phyloP scores from a whole-genome alignment of 2,888 invertebrate genomes.

The Adineta ricciae region DNA sequence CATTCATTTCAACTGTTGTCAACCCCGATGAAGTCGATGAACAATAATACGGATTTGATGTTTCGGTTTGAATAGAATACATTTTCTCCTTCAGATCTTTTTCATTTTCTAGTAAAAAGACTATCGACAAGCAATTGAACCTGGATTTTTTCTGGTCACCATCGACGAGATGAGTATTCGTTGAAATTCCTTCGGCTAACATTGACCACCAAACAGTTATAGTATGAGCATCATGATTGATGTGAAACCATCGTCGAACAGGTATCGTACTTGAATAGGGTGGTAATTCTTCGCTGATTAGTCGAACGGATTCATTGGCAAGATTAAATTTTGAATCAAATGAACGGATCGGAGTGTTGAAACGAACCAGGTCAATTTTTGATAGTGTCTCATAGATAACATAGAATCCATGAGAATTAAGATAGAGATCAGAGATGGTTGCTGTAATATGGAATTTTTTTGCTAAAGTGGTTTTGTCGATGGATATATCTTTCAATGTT shows the following conservation, averaged over 20 bases:
- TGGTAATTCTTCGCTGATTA: neutral
- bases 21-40: neutral
- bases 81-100: neutral
- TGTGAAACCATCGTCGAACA: neutral
- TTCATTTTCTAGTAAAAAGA: neutral
- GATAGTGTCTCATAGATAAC: neutral
- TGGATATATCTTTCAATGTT: slow-evolving; percentile 1
- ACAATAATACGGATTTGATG: slow-evolving; percentile 9
- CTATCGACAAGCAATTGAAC: neutral
- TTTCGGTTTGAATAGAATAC: neutral
- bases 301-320: neutral
- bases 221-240: neutral
- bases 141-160: neutral
- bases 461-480: neutral
- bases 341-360: neutral
- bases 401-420: neutral
- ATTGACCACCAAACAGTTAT: neutral
- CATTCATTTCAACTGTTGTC: neutral
- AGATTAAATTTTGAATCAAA: neutral
- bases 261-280: neutral
- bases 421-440: neutral
- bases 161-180: neutral
- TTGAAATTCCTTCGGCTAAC: neutral
- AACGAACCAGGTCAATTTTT: neutral
- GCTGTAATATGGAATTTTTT: neutral